phyloP scores from a whole-genome alignment of 2,797 vertebrate genomes.

The Falco biarmicus region DNA sequence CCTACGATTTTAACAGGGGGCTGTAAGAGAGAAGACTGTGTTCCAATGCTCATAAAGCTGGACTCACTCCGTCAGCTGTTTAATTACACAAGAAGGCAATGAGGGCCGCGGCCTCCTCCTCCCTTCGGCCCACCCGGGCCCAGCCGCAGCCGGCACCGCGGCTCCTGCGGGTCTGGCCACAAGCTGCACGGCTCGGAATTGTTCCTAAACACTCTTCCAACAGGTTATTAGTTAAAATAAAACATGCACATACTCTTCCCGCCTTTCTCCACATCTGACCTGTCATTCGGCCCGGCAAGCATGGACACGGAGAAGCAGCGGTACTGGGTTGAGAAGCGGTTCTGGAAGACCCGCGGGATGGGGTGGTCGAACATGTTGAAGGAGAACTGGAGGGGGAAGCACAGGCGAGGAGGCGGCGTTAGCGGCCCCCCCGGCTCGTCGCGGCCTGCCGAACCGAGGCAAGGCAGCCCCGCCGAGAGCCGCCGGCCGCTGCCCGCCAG shows the following conservation, averaged over 20 bases:
- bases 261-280: slow-evolving; percentile 99
- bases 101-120: neutral
- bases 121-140: too few species aligned
- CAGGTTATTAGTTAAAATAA: slow-evolving; percentile 67
- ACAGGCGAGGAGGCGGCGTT: neutral
- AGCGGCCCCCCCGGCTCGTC: too few species aligned
- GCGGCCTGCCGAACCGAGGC: too few species aligned
- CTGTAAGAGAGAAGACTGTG: neutral
- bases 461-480: too few species aligned
- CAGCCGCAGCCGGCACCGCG: too few species aligned
- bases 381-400: slow-evolving; percentile 69
- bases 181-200: neutral
- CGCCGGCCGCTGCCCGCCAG: too few species aligned
- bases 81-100: rapidly evolving
- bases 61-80: neutral
- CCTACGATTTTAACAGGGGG: rapidly evolving
- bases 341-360: slow-evolving; percentile 93
- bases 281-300: slow-evolving; percentile 97
- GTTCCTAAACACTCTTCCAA: neutral
- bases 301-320: slow-evolving; percentile 99
- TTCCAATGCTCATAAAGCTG: too few species aligned
- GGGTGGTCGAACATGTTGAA: slow-evolving; percentile 91
- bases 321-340: slow-evolving; percentile 97
- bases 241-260: slow-evolving; percentile 91
- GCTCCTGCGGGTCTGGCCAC: neutral